These are phyloP conservation scores for Ceratosolen fusciceps DNA, from an alignment of 1,140 invertebrate genomes.

Conservation along the genomic window DNA sequence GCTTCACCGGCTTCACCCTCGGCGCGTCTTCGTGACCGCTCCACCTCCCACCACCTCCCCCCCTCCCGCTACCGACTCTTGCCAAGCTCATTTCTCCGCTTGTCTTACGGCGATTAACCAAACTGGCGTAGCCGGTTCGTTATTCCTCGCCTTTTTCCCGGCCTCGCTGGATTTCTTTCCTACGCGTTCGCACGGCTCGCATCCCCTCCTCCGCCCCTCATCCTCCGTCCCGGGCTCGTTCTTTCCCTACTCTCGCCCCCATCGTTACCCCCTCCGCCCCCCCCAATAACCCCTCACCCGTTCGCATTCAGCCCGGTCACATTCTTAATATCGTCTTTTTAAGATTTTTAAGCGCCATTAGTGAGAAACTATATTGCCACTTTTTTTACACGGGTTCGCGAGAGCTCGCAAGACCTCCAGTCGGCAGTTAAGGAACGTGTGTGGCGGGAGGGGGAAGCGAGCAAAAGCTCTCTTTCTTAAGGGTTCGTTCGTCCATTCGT, in stretches of 20 bases:
- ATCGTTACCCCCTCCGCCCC: constrained; percentile 38
- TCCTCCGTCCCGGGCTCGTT: neutral
- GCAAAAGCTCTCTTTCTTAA: constrained; percentile 26
- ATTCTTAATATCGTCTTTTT: constrained; percentile 72
- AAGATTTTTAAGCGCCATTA: constrained; percentile 72
- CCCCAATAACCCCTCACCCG: neutral
- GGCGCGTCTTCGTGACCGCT: constrained; percentile 54
- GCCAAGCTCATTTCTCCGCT: constrained; percentile 72
- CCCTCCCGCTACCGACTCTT: no score
- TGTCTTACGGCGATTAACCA: constrained; percentile 73
- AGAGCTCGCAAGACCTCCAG: neutral
- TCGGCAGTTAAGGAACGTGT: constrained; percentile 23
- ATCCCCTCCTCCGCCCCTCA: constrained; percentile 41
- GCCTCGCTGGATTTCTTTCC: constrained; percentile 36
- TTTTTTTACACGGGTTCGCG: constrained; percentile 50
- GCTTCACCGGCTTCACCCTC: constrained; percentile 9
- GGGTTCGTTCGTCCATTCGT: constrained; percentile 40
- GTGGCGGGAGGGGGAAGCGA: constrained; percentile 34
- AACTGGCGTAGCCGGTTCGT: constrained; percentile 62
- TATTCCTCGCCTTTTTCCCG: constrained; percentile 52
- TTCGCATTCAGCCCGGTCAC: constrained; percentile 61
- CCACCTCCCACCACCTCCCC: constrained; percentile 61
- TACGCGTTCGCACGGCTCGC: constrained; percentile 39
- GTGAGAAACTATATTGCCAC: constrained; percentile 72
- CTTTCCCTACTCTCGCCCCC: neutral